phyloP scores from a whole-genome alignment of 2,113 vertebrate species.

The Marmota flaviventris region DNA sequence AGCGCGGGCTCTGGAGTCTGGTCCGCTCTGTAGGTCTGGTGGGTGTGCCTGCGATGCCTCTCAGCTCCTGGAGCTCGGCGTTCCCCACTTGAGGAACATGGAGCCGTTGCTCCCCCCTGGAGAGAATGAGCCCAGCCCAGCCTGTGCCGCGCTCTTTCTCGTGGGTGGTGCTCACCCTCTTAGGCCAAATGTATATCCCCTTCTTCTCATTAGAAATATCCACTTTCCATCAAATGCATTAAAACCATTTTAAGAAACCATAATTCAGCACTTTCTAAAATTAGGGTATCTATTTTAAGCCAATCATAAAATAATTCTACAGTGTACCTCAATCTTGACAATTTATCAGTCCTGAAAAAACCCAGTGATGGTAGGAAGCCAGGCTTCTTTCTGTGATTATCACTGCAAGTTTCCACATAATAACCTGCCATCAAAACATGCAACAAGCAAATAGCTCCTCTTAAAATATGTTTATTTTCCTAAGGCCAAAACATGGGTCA shows the following conservation, averaged over 20 bases:
- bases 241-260: not conserved
- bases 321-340: not conserved
- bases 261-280: not conserved
- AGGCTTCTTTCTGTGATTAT: not conserved
- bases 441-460: not conserved
- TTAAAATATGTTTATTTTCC: not conserved
- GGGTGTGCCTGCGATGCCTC: not conserved
- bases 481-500: not conserved
- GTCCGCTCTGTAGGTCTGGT: fast-evolving
- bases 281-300: not conserved
- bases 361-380: not conserved
- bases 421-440: not conserved
- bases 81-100: not conserved
- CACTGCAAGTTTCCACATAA: not conserved
- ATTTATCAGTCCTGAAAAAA: not conserved
- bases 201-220: not conserved
- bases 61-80: not conserved
- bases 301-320: not conserved
- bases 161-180: not conserved
- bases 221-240: not conserved
- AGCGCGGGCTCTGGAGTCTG: not conserved
- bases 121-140: too few relatives aligned
- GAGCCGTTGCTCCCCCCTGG: too few relatives aligned
- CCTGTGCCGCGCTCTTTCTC: not conserved
- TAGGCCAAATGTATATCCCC: not conserved